phyloP scores from a whole-genome alignment of 2,888 invertebrate genomes.

The Nemurella pictetii region DNA sequence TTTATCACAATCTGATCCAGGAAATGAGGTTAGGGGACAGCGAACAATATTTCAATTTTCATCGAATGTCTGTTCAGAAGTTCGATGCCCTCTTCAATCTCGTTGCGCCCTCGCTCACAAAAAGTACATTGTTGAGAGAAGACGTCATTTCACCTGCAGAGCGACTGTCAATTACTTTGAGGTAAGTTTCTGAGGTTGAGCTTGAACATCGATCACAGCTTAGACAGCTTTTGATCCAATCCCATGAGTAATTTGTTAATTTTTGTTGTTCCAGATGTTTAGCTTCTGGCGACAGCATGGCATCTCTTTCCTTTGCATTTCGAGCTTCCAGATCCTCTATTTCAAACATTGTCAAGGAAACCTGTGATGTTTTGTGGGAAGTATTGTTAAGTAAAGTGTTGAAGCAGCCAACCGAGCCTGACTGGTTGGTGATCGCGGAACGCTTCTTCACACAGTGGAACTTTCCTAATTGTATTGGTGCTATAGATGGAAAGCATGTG shows the following conservation, averaged over 20 bases:
- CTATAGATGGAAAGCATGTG: too few relatives aligned
- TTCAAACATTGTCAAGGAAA: too few relatives aligned
- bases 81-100: background rate
- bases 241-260: background rate
- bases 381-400: background rate
- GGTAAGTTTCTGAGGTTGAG: too few relatives aligned
- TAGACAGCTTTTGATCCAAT: too few relatives aligned
- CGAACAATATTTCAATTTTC: too few relatives aligned
- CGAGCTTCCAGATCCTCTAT: background rate
- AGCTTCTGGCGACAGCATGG: constrained; percentile 4
- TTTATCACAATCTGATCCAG: background rate
- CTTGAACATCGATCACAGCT: background rate
- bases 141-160: background rate
- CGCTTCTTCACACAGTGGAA: too few relatives aligned
- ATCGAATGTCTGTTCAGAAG: too few relatives aligned
- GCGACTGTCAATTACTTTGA: background rate
- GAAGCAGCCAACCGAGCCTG: constrained; percentile 37
- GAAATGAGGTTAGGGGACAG: too few relatives aligned
- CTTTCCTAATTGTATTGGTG: too few relatives aligned
- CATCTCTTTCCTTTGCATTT: constrained; percentile 1
- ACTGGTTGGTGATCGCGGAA: constrained; percentile 40
- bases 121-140: background rate
- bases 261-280: constrained; percentile 16
- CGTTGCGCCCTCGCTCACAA: background rate
- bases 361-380: background rate